Evolutionary conservation across 1,140 invertebrate genomes (phyloP), one percentile per base, ranked within the genome.

Genomic region (Triops longicaudatus): DNA sequence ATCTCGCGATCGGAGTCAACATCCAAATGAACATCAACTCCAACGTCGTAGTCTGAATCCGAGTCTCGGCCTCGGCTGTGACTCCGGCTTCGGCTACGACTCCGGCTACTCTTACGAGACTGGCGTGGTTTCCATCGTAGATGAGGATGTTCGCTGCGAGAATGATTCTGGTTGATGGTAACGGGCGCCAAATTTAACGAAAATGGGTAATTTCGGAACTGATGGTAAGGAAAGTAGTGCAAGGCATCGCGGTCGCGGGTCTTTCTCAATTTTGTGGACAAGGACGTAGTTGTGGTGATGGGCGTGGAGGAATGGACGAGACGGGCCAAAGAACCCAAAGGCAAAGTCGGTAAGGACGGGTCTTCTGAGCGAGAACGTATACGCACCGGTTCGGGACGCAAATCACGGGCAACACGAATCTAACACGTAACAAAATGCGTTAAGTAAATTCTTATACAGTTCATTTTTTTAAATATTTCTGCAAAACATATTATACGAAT

Each of bases 1-100:
- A 78, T 76, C 72, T 78, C 78, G 6, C 74, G 78, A 42, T 78
- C 78, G 1, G 77, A 77, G 26, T 77, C 77, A 43, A 73, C 76
- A 17, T 31, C 26, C 14, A 42, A 42, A 43, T 73, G 72, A 6
- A 73, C 72, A 72, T 41, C 26, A 7, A 73, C 72, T 73, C 73
- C 76, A 12, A 73, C 76, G 41, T 77, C 76, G 10, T 72, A 77
- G 17, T 77, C 50, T 22, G 50, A 63, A 63, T 63, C 50, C 50
- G 50, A 63, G 50, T 63, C 50, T 63, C 50, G 50, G 17, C 50
- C 50, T 22, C 74, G 22, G 41, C 75, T 73, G 73, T 72, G 14
- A 44, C 41, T 73, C 37, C 71, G 63, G 73, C 71, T 50, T 43
- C 78, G 37, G 76, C 63, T 50, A 22, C 74, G 42, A 75, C 73